Evolutionary conservation across 2,888 invertebrate genomes (phyloP), one percentile per base, ranked within the genome.

Genomic region (Pantelozetes paolii): DNA sequence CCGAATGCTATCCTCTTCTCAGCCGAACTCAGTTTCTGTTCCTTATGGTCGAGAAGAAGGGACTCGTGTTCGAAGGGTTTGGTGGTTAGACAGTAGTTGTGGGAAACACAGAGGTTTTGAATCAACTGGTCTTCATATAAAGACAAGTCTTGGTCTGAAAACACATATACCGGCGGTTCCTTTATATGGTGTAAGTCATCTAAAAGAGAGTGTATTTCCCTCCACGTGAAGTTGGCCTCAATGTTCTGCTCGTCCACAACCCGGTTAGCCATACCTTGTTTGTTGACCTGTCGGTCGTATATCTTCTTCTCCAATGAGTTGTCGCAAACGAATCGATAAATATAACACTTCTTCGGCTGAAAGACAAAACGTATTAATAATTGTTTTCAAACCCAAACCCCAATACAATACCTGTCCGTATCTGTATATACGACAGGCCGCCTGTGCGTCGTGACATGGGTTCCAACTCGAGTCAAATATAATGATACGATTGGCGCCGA

Each of bases 401-500:
- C 8, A 9, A 23, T 15, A 2, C 18, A 26, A 18, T 64, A 64
- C 64, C 64, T 99, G 99, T 0, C 99, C 99, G 82, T 97, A 98
- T 73, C 99, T 88, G 83, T 95, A 99, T 30, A 97, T 91, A 77
- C 99, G 87, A 85, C 98, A 99, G 81, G 99, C 95, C 81, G 96
- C 94, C 85, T 99, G 99, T 26, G 95, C 90, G 81, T 99, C 97
- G 81, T 99, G 98, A 81, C 98, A 98, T 0, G 98, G 98, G 85
- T 99, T 99, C 97, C 98, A 99, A 50, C 94, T 95, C 18, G 98
- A 97, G 82, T 99, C 99, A 80, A 98, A 90, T 70, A 99, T 95
- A 57, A 97, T 90, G 6, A 98, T 98, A 42, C 99, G 87, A 83
- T 97, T 98, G 0, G 99, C 99, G 20, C 97, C 96, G 26, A 96